phyloP scores from a whole-genome alignment of 2,888 invertebrate species.

The Caenorhabditis uteleia region DNA sequence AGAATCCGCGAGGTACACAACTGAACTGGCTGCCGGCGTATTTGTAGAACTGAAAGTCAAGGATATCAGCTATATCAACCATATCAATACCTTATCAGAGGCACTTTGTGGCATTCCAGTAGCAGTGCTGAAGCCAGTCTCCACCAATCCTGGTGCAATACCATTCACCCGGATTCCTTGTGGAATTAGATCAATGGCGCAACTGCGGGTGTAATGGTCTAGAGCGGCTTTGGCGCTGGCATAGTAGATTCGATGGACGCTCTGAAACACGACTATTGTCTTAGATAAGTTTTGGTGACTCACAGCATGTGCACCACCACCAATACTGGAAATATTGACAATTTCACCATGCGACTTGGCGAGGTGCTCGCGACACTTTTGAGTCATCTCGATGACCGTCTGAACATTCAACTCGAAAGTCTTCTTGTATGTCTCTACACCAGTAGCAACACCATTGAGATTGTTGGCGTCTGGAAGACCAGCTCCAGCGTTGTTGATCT shows the following conservation, averaged over 20 bases:
- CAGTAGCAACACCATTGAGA: too few species aligned
- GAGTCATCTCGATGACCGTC: too few species aligned
- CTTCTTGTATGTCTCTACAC: too few species aligned
- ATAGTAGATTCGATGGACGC: constrained; percentile 11
- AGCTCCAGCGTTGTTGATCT: too few species aligned
- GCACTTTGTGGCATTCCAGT: constrained; percentile 1
- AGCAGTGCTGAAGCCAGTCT: constrained; percentile 9
- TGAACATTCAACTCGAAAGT: too few species aligned
- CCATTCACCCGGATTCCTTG: constrained; percentile 23
- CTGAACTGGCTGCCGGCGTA: constrained; percentile 1
- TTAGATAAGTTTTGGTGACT: neutral
- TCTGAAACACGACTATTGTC: constrained; percentile 1
- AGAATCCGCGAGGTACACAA: constrained; percentile 17
- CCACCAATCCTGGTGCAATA: constrained; percentile 21
- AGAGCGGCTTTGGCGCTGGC: constrained; percentile 18
- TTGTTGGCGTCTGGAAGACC: too few species aligned
- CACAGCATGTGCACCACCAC: constrained; percentile 17
- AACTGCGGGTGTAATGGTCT: constrained; percentile 17
- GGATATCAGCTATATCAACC: neutral
- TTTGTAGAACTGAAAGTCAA: constrained; percentile 1
- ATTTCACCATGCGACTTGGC: constrained; percentile 30
- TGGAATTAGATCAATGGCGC: constrained; percentile 12
- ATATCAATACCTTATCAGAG: constrained; percentile 1
- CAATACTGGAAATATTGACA: constrained; percentile 31
- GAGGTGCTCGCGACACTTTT: too few species aligned